Conservation (phyloP, 2,888 invertebrate genomes). For the Pollenia griseotomentosa region DNA sequence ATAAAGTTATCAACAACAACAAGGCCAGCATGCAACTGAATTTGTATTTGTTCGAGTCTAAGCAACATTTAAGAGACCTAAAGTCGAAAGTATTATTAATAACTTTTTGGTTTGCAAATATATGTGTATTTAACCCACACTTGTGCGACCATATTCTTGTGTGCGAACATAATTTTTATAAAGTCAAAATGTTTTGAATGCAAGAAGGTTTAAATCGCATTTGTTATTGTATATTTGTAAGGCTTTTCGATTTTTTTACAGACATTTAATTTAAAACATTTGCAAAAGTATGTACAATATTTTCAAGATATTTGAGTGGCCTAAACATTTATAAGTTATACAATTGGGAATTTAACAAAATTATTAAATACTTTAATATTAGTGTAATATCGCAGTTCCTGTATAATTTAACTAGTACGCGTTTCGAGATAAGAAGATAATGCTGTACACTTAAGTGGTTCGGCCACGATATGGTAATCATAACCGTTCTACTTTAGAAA, state of each 20-base stretch:
- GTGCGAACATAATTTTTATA: neutral
- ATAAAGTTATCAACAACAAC: slow-evolving; percentile 48
- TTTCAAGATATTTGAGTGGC: neutral
- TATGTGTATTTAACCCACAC: neutral
- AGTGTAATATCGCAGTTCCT: too few species aligned
- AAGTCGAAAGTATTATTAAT: slow-evolving; percentile 35
- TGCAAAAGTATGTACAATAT: slow-evolving; percentile 10
- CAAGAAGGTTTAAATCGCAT: slow-evolving; percentile 3
- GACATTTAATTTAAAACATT: slow-evolving; percentile 43
- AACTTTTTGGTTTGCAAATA: neutral
- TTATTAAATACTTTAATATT: too few species aligned
- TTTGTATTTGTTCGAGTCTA: neutral
- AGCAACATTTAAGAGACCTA: neutral
- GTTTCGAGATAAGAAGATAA: too few species aligned
- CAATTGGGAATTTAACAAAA: neutral
- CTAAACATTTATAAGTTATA: neutral
- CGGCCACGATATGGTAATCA: too few species aligned
- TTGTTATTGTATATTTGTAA: slow-evolving; percentile 37
- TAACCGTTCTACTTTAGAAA: too few species aligned
- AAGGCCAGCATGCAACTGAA: neutral
- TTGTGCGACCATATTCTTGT: neutral
- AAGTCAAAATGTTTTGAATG: slow-evolving; percentile 28
- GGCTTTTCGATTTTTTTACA: neutral
- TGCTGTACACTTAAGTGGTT: too few species aligned
- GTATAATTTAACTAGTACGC: too few species aligned